These are phyloP conservation scores for Cosmopolites sordidus DNA, from an alignment of 2,888 invertebrate species.

Conservation along the genomic window DNA sequence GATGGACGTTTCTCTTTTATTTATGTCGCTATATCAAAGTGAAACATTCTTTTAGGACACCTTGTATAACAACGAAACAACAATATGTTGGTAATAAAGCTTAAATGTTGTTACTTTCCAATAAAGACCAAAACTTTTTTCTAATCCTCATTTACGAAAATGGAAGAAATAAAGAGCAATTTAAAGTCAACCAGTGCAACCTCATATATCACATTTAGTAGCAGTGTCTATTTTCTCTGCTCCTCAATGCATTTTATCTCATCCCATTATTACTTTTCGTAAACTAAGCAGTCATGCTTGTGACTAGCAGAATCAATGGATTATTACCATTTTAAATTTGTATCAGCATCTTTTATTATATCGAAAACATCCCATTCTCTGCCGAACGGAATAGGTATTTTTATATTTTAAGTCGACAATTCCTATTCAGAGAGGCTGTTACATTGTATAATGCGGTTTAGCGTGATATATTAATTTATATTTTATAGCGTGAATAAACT, in stretches of 20 bases:
- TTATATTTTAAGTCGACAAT: no score
- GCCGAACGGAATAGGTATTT: no score
- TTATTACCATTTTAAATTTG: conserved; percentile 23
- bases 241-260: conserved; percentile 21
- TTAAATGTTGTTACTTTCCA: background rate
- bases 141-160: conserved; percentile 3
- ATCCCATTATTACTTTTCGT: conserved; percentile 23
- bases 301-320: conserved; percentile 25
- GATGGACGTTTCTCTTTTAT: no score
- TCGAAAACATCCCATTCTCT: conserved; percentile 2
- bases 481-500: no score
- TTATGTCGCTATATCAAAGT: no score
- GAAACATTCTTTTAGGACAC: background rate
- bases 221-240: conserved; percentile 22
- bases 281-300: conserved; percentile 25
- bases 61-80: background rate
- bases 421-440: no score
- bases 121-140: no score
- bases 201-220: conserved; percentile 24
- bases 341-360: conserved; percentile 19
- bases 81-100: background rate
- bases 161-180: conserved; percentile 22
- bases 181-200: conserved; percentile 20
- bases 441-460: no score
- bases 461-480: no score